Base-by-base conservation (phyloP, 2,113 vertebrate species). In the Lampris megalopsis region DNA sequence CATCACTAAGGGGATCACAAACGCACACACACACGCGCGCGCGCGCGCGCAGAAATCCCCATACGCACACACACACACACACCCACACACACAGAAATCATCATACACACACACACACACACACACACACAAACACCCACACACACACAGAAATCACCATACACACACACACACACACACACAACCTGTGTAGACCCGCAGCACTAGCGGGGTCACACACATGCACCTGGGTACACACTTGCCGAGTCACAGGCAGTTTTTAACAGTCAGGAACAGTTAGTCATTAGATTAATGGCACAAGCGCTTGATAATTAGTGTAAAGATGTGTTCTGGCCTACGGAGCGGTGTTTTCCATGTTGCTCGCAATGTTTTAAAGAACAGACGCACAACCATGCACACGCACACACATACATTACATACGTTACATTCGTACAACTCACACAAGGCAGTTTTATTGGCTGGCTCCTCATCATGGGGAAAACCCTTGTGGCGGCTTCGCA, bases 381-480 rank as follows among this genome's bases (percentile, higher is more conserved):
- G 10, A 13, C 10, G 10, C 10, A 53, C 50, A 53, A 10, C 3
- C 4, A 2, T 2, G 8, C 49, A 11, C 49, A 9, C 10, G 8
- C 49, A 47, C 9, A 47, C 68, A n/a, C n/a, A 7, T 42, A 13
- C 54, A 73, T 52, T 49, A 10, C 6, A 62, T 43, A 71, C 24
- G 10, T 60, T 9, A 13, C 57, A 72, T 9, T 11, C 48, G 50
- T 48, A 64, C 67, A 60, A 70, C 68, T 80, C 13, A 2, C 69
- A 77, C 85, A 86, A 69, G 35, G 68, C 63, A 4, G 2, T 82
- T 86, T 89, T 77, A 86, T 84, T 85, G 75, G 72, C 73, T 87
- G 80, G 84, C 72, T 81, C 77, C 41, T 87, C 59, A 73, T 86
- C 86, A 83, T 74, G 81, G 90, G 91, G 90, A 90, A 92, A 91